Evolutionary conservation across 2,113 vertebrate genomes (phyloP).

Genomic region (Oostethus manadensis): DNA sequence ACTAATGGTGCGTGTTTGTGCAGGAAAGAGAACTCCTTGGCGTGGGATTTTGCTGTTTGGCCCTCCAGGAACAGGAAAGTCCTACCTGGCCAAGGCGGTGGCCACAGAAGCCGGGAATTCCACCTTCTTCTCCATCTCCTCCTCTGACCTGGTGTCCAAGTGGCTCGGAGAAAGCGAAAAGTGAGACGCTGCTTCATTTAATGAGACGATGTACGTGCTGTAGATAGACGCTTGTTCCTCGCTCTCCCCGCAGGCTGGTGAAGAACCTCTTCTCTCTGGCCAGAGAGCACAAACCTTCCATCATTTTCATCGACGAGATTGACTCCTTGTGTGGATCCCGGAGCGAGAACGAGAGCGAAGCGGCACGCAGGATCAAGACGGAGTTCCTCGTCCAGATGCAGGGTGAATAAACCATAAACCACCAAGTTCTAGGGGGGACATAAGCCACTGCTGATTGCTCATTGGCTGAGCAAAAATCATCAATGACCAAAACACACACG

Average conservation of each 20-base stretch:
- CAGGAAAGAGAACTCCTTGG: conserved; percentile 92
- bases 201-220: fast-evolving
- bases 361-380: conserved; percentile 88
- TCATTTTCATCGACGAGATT: conserved; percentile 95
- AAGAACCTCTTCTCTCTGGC: conserved; percentile 89
- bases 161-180: conserved; percentile 96
- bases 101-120: conserved; percentile 94
- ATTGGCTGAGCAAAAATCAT: too few species aligned
- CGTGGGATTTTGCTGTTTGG: conserved; percentile 91
- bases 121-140: conserved; percentile 91
- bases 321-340: conserved; percentile 90
- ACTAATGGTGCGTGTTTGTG: conserved; percentile 38
- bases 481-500: too few species aligned
- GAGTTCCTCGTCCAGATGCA: conserved; percentile 97
- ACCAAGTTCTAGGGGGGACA: too few species aligned
- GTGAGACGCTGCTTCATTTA: conserved; percentile 60
- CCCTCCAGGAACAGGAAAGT: conserved; percentile 90
- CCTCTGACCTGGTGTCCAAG: conserved; percentile 92
- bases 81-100: conserved; percentile 90
- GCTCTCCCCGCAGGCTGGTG: conserved; percentile 75
- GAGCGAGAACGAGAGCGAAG: conserved; percentile 92
- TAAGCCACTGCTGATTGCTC: too few species aligned
- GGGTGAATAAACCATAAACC: conserved; percentile 58
- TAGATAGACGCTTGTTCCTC: background rate
- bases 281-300: conserved; percentile 86